Evolutionary conservation across 1,140 invertebrate species (phyloP).

Genomic region (Danaus melanippus): DNA sequence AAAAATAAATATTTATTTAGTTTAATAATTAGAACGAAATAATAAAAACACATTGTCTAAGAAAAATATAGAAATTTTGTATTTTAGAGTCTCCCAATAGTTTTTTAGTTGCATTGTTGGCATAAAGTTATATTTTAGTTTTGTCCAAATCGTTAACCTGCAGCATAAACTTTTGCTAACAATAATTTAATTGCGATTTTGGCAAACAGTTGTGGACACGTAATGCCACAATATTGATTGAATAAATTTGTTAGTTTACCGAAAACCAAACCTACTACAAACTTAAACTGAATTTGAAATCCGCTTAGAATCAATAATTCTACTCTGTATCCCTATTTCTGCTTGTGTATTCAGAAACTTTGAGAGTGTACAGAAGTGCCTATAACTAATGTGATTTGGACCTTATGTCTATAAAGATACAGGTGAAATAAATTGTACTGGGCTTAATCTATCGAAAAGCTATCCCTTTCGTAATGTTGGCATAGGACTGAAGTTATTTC

Average conservation of each 20-base stretch:
- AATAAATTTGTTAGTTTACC: background rate
- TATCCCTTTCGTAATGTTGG: constrained; percentile 23
- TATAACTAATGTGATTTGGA: background rate
- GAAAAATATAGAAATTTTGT: too few relatives aligned
- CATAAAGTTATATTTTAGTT: background rate
- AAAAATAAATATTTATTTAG: too few relatives aligned
- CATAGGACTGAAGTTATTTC: constrained; percentile 22
- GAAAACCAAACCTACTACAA: constrained; percentile 15
- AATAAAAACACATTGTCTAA: too few relatives aligned
- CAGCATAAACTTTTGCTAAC: background rate
- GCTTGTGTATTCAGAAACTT: constrained; percentile 23
- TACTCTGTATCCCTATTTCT: constrained; percentile 16
- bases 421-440: constrained; percentile 8
- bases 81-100: too few relatives aligned
- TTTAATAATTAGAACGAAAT: too few relatives aligned
- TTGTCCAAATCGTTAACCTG: constrained; percentile 2
- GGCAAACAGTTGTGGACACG: background rate
- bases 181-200: background rate
- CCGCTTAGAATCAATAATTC: constrained; percentile 29
- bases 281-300: constrained; percentile 18
- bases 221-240: too few relatives aligned
- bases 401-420: constrained; percentile 13
- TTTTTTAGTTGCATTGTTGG: too few relatives aligned
- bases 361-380: constrained; percentile 21
- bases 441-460: constrained; percentile 10